A percentile compares a stretch with the other conserved stretches of the same genome.
phyloP scores from a whole-genome alignment of 2,797 vertebrate genomes.

The Decapterus maruadsi region DNA sequence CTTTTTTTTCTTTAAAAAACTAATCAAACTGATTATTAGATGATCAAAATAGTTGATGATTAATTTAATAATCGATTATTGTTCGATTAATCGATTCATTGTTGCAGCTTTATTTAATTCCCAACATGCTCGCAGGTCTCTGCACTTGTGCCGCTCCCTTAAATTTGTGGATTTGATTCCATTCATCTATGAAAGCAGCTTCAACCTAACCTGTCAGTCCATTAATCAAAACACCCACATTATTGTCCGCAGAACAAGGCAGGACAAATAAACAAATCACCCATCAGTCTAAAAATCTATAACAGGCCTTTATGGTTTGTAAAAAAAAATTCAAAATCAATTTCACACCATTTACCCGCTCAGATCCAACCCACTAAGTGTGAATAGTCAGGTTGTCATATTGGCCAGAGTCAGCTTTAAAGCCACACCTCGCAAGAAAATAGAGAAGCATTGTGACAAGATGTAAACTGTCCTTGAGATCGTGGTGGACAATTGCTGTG shows the following conservation, averaged over 20 bases:
- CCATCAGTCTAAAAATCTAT: slow-evolving; percentile 32
- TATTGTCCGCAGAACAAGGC: neutral
- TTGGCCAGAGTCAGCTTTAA: slow-evolving; percentile 11
- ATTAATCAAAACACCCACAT: slow-evolving; percentile 15
- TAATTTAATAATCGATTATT: too few relatives aligned
- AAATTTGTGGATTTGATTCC: neutral
- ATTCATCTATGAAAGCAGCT: neutral
- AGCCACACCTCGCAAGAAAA: neutral
- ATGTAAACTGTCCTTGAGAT: neutral
- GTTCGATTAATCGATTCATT: too few relatives aligned
- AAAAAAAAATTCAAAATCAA: slow-evolving; percentile 4
- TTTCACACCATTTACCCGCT: slow-evolving; percentile 11
- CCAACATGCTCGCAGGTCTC: neutral
- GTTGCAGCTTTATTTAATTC: too few relatives aligned
- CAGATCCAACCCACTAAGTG: neutral
- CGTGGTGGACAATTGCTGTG: too few relatives aligned
- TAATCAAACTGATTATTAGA: too few relatives aligned
- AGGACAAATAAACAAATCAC: slow-evolving; percentile 1
- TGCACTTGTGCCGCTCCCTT: neutral
- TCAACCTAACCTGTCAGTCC: neutral
- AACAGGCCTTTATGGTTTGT: neutral
- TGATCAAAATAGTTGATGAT: too few relatives aligned
- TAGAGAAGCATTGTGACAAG: neutral
- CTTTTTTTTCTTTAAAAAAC: too few relatives aligned
- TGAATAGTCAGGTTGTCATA: neutral